Conservation (phyloP, 2,797 vertebrate genomes). For the Tiaroga cobitis region DNA sequence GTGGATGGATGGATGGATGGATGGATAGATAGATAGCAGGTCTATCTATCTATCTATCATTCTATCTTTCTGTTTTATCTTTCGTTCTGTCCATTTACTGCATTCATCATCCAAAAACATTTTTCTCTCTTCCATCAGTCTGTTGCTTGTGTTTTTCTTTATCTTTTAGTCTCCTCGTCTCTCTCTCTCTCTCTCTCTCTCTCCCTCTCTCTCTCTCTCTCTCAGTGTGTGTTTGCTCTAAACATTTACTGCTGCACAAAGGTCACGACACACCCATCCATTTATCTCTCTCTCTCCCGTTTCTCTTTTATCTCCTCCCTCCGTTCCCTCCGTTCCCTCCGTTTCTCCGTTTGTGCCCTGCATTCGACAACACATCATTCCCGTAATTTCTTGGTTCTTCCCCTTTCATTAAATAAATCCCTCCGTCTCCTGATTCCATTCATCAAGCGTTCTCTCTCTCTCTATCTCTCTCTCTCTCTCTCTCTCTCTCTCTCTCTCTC, state of each 20-base stretch:
- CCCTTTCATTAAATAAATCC: slow-evolving; percentile 45
- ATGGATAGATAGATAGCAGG: neutral
- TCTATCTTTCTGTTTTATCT: neutral
- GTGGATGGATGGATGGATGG: no score
- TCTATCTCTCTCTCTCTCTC: neutral
- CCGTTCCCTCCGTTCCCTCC: neutral
- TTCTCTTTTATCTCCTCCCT: slow-evolving; percentile 6
- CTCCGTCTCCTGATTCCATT: slow-evolving; percentile 24
- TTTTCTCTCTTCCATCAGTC: neutral
- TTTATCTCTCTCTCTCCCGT: slow-evolving; percentile 31
- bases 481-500: no score
- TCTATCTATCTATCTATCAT: neutral
- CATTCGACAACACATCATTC: slow-evolving; percentile 34
- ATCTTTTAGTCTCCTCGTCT: slow-evolving; percentile 17
- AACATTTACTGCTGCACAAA: slow-evolving; percentile 39
- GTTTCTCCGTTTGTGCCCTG: slow-evolving; percentile 2
- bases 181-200: slow-evolving; percentile 13
- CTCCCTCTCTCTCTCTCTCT: neutral
- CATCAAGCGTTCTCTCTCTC: neutral
- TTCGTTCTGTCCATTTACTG: neutral
- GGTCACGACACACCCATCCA: slow-evolving; percentile 29
- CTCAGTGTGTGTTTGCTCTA: slow-evolving; percentile 11
- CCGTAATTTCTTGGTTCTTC: slow-evolving; percentile 35
- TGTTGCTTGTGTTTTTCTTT: neutral
- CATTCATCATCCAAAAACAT: neutral